Percentiles rank a stretch among this genome's conserved stretches.
phyloP scores from a whole-genome alignment of 2,113 vertebrate genomes.

The Vulpes lagopus region DNA sequence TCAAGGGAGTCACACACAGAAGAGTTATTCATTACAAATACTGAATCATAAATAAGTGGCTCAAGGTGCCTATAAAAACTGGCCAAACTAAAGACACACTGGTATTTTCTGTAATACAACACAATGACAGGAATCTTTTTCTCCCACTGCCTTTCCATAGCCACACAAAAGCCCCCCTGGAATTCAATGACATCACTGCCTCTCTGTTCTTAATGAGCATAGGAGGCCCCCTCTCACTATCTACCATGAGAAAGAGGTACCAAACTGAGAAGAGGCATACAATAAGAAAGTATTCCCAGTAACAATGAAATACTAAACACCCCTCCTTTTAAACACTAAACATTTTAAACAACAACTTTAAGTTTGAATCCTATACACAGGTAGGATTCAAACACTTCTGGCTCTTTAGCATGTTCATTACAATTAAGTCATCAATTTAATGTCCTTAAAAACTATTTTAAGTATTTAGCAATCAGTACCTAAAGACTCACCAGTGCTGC shows the following conservation, averaged over 20 bases:
- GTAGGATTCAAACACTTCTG: neutral
- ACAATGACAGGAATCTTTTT: neutral
- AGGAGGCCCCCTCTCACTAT: neutral
- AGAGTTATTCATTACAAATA: neutral
- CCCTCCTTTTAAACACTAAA: neutral
- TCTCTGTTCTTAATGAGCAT: neutral
- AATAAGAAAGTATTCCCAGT: neutral
- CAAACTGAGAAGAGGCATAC: neutral
- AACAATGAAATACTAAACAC: neutral
- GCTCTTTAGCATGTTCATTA: neutral
- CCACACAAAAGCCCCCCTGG: neutral
- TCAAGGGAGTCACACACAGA: neutral
- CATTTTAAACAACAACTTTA: neutral
- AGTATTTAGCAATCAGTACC: neutral
- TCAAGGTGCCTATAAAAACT: neutral
- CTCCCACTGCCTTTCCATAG: neutral
- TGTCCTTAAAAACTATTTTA: slow-evolving; percentile 8
- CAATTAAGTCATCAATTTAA: slow-evolving; percentile 11
- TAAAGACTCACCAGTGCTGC: slow-evolving; percentile 89
- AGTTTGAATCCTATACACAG: too few species aligned
- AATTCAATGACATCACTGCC: neutral
- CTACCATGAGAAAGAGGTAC: neutral
- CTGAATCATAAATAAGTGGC: neutral
- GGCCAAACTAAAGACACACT: neutral
- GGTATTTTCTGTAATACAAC: neutral